phyloP scores from a whole-genome alignment of 2,888 invertebrate genomes.

The Leptinotarsa rubiginosa region DNA sequence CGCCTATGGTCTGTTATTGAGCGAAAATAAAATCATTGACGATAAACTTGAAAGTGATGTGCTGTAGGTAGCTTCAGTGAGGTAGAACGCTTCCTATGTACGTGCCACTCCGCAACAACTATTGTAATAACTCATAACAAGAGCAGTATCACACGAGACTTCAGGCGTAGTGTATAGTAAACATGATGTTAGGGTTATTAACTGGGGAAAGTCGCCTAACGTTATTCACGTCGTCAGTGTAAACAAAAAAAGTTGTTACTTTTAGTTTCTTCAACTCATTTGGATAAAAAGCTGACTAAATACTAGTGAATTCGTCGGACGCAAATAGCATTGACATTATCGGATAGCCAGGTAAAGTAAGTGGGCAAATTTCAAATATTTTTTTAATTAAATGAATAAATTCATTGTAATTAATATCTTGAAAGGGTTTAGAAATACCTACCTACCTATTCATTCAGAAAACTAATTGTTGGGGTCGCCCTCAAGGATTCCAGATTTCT shows the following conservation, averaged over 20 bases:
- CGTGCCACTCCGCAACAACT: constrained; percentile 16
- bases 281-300: neutral
- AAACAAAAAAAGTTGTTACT: neutral
- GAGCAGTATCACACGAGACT: constrained; percentile 18
- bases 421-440: too few species aligned
- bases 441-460: too few species aligned
- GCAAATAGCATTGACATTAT: constrained; percentile 1
- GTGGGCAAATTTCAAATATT: neutral
- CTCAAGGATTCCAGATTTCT: constrained; percentile 12
- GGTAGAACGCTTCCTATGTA: constrained; percentile 15
- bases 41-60: constrained; percentile 13
- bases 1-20: constrained; percentile 11
- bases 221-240: neutral
- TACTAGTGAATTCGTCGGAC: neutral
- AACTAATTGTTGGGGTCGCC: too few species aligned
- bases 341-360: constrained; percentile 4
- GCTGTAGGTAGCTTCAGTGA: constrained; percentile 9
- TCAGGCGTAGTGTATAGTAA: neutral
- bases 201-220: constrained; percentile 2
- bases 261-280: neutral
- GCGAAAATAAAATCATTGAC: constrained; percentile 8
- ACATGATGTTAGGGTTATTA: neutral
- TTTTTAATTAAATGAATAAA: neutral
- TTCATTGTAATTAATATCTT: neutral
- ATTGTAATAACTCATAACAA: constrained; percentile 20